A percentile compares a stretch with the other conserved stretches of the same genome.
phyloP scores from a whole-genome alignment of 1,140 invertebrate species.

The Pinna nobilis region DNA sequence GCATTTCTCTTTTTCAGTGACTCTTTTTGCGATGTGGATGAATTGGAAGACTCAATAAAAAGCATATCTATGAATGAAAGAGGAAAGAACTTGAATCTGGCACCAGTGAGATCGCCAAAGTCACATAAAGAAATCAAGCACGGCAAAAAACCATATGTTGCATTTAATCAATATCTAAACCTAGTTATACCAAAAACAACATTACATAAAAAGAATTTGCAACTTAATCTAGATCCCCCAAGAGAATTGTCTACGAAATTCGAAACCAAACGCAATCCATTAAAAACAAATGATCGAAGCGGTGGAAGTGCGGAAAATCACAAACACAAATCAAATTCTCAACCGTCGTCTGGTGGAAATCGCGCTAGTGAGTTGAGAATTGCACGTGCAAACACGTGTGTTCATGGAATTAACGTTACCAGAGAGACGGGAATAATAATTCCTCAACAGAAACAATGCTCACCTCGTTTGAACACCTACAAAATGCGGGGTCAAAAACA shows the following conservation, averaged over 20 bases:
- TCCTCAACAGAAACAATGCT: constrained; percentile 8
- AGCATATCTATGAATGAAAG: constrained; percentile 14
- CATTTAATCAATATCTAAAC: constrained; percentile 26
- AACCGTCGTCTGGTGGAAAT: background rate
- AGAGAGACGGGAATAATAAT: background rate
- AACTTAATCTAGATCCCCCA: constrained; percentile 19
- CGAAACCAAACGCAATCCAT: constrained; percentile 12
- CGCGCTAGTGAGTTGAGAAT: constrained; percentile 8
- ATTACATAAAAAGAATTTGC: constrained; percentile 10
- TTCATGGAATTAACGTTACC: background rate
- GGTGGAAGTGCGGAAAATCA: constrained; percentile 12
- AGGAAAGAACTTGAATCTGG: constrained; percentile 30
- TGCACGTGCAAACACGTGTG: constrained; percentile 11
- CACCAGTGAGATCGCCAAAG: constrained; percentile 15
- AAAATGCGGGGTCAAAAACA: constrained; percentile 12
- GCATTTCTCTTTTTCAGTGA: too few relatives aligned
- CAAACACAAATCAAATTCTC: background rate
- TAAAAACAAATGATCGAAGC: background rate
- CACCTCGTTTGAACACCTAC: background rate
- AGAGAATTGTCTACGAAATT: constrained; percentile 17
- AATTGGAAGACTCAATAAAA: background rate
- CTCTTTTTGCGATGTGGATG: too few relatives aligned
- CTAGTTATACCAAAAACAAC: constrained; percentile 33
- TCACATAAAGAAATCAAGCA: background rate
- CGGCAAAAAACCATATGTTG: background rate